Evolutionary conservation across 2,113 vertebrate species (phyloP), one percentile per base, ranked within the genome.

Genomic region (Phasianus colchicus): DNA sequence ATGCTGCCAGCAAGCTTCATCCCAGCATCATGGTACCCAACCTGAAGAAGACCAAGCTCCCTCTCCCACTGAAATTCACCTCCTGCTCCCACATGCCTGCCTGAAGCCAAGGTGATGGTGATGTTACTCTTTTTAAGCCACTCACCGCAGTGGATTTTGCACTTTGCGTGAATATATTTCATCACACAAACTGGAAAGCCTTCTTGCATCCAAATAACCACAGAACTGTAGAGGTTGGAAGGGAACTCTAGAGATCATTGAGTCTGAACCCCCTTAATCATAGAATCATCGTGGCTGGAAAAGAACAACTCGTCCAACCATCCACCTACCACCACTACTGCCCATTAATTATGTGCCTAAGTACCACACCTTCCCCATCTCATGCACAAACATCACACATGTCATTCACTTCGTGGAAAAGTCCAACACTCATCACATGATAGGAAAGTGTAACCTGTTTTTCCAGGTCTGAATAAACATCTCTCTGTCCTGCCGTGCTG

Each of bases 21-120:
- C 38, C 1, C 73, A 76, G n/a, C 1, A 0, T 54, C 4, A 3
- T 6, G 65, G 57, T 48, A 42, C 78, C 61, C 34, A 16, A 21
- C 34, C 9, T 4, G 3, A 3, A 48, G 57, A 29, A 38, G 45
- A 3, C 27, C 27, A 7, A 40, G 25, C 22, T 60, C 47, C 57
- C 12, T 47, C 70, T 7, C 5, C 0, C 32, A 3, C 58, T 64
- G 29, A 45, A 92, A 60, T 29, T 30, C 52, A 11, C 1, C 29
- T 17, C 25, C 0, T 12, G 15, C 18, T 61, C 22, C 54, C 25
- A 2, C 8, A 13, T 2, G 36, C 32, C 6, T 12, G 12, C 15
- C 10, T 17, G 20, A 3, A n/a, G 5, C 3, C 52, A 4, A 6
- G 1, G 17, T 45, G 17, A 13, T 11, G 20, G 21, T 50, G 17